phyloP scores from a whole-genome alignment of 1,140 invertebrate species.

The Geopemphigus sp. region DNA sequence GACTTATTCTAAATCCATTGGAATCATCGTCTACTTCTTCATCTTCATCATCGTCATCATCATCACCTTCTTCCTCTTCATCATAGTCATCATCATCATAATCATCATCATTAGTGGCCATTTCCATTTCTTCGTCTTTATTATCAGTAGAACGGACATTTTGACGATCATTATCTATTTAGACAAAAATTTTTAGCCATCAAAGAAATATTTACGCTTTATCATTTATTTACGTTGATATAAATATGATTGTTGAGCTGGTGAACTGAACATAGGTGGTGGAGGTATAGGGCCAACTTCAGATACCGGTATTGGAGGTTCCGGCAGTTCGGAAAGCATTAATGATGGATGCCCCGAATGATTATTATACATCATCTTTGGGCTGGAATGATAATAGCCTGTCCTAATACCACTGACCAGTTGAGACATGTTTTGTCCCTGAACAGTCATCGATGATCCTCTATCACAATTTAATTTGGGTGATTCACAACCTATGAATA shows the following conservation, averaged over 20 bases:
- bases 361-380: slow-evolving; percentile 45
- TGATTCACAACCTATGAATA: slow-evolving; percentile 31
- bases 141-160: slow-evolving; percentile 27
- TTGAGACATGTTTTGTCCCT: slow-evolving; percentile 39
- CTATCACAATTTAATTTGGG: slow-evolving; percentile 42
- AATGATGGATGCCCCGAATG: slow-evolving; percentile 35
- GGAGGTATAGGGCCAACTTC: slow-evolving; percentile 93
- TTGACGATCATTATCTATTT: slow-evolving; percentile 42
- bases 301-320: slow-evolving; percentile 84
- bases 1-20: slow-evolving; percentile 56
- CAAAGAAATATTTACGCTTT: background rate
- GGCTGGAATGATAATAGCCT: slow-evolving; percentile 46
- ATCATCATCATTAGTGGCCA: slow-evolving; percentile 41
- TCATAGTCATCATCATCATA: slow-evolving; percentile 45
- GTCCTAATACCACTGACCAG: slow-evolving; percentile 17
- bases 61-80: slow-evolving; percentile 48
- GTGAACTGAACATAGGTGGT: slow-evolving; percentile 88
- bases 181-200: background rate
- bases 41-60: slow-evolving; percentile 56
- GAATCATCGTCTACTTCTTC: slow-evolving; percentile 59
- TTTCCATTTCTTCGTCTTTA: slow-evolving; percentile 30
- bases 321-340: slow-evolving; percentile 79
- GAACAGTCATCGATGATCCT: slow-evolving; percentile 24
- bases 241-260: slow-evolving; percentile 65
- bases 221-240: slow-evolving; percentile 37